These are phyloP conservation scores for Molanna angustata DNA, from an alignment of 2,888 invertebrate genomes.

Conservation along the genomic window DNA sequence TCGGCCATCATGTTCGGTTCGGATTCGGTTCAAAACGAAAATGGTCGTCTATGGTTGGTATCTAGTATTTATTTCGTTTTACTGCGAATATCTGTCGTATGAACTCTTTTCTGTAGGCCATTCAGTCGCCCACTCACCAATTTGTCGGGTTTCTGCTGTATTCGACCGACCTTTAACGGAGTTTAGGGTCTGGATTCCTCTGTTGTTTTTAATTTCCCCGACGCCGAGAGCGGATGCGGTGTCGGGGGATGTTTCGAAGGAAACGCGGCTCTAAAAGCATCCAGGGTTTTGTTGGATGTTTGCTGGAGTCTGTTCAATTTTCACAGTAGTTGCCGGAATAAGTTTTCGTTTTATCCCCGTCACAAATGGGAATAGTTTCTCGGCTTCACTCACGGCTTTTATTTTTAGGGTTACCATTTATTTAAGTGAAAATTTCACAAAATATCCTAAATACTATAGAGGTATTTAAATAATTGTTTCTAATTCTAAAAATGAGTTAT, in stretches of 20 bases:
- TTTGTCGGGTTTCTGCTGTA: neutral
- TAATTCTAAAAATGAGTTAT: no score
- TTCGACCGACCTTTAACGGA: neutral
- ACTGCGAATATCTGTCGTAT: neutral
- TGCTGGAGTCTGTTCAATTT: conserved; percentile 2
- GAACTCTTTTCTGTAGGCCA: conserved; percentile 3
- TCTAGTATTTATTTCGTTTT: neutral
- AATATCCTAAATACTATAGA: no score
- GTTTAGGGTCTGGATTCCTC: neutral
- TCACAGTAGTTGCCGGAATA: conserved; percentile 11
- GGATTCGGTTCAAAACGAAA: no score
- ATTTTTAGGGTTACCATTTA: no score
- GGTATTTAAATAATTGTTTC: no score
- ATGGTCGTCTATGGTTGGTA: no score
- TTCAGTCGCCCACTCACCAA: conserved; percentile 5
- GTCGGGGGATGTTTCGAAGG: neutral
- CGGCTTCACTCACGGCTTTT: neutral
- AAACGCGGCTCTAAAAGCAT: neutral
- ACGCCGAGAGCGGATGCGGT: neutral
- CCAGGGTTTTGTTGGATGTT: conserved; percentile 1
- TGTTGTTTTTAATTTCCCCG: neutral
- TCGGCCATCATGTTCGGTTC: no score
- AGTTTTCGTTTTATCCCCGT: conserved; percentile 26
- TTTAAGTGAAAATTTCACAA: no score
- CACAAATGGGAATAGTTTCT: conserved; percentile 29